Base-by-base conservation (phyloP, 2,797 vertebrate species). In the Syncerus caffer region DNA sequence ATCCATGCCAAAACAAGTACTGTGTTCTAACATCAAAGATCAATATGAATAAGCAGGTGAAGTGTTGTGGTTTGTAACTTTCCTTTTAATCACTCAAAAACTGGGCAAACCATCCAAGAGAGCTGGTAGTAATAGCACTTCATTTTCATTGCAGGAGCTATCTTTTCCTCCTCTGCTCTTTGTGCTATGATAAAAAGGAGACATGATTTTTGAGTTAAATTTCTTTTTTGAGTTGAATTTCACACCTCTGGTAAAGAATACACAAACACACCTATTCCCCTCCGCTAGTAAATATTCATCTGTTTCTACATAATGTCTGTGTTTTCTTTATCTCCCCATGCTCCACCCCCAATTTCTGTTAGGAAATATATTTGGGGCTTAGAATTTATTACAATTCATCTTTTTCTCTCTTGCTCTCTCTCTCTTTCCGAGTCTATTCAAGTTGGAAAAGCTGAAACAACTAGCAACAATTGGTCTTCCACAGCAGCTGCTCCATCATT, bases 401-500 rank as follows among this genome's bases (percentile, higher is more conserved):
- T 83, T 78, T 60, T 85, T 64, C 16, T 76, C 7, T 95, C 19
- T 58, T 82, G 47, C 29, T 84, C 27, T 74, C 38, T 96, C 64
- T 92, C n/a, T 82, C 53, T 74, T 94, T 58, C 58, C 71, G 16
- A 50, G 3, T 92, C 42, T 42, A 80, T 79, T 95, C 57, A 67
- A 51, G 9, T 85, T 88, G 55, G n/a, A 58, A 90, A 92, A 92
- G 76, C 60, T 53, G 58, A 31, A 91, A 88, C 93, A 97, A 83
- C 42, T 85, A 96, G 79, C 85, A 96, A 96, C 95, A 96, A 97
- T 55, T 38, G 78, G 42, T 71, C 57, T 95, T 87, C 95, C 85
- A 58, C 87, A 96, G 93, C 96, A 98, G 85, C 88, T 95, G 87
- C 47, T 97, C 50, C 93, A 31, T 53, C 95, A 57, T 21, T 94